These are phyloP conservation scores for Pogonocichla stellata DNA, from an alignment of 2,113 vertebrate species.

Conservation along the genomic window DNA sequence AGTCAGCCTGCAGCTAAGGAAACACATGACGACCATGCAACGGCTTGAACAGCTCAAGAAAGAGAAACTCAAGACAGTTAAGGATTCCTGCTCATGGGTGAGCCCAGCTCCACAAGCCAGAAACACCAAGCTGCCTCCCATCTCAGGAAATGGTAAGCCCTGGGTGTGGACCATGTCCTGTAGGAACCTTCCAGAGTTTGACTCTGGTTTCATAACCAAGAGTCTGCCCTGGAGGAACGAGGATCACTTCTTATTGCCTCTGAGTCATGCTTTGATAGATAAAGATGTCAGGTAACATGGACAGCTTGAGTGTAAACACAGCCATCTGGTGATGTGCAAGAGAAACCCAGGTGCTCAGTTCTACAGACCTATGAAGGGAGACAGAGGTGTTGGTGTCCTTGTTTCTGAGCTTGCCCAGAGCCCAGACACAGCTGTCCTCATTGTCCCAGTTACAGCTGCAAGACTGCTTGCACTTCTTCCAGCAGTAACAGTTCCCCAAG, in stretches of 20 bases:
- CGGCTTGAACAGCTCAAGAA: constrained; percentile 96
- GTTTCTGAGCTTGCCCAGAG: background rate
- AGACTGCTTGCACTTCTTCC: background rate
- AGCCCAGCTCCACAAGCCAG: constrained; percentile 82
- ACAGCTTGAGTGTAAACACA: background rate
- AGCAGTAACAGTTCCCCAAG: background rate
- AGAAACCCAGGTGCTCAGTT: background rate
- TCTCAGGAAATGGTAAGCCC: constrained; percentile 86
- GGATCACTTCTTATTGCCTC: background rate
- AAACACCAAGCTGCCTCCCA: constrained; percentile 93
- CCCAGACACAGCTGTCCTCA: background rate
- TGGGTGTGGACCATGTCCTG: background rate
- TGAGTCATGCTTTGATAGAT: background rate
- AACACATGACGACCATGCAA: constrained; percentile 84
- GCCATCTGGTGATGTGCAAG: background rate
- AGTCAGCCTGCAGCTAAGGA: constrained; percentile 90
- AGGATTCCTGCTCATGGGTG: constrained; percentile 91
- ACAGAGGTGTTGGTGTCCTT: background rate
- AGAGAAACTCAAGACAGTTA: constrained; percentile 92
- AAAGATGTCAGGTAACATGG: background rate
- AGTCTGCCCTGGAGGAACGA: background rate
- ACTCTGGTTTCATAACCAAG: background rate
- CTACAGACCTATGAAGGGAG: background rate
- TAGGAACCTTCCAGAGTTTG: background rate
- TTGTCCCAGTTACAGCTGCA: background rate